Evolutionary conservation across 2,113 vertebrate species (phyloP).

Genomic region (Marmota flaviventris): DNA sequence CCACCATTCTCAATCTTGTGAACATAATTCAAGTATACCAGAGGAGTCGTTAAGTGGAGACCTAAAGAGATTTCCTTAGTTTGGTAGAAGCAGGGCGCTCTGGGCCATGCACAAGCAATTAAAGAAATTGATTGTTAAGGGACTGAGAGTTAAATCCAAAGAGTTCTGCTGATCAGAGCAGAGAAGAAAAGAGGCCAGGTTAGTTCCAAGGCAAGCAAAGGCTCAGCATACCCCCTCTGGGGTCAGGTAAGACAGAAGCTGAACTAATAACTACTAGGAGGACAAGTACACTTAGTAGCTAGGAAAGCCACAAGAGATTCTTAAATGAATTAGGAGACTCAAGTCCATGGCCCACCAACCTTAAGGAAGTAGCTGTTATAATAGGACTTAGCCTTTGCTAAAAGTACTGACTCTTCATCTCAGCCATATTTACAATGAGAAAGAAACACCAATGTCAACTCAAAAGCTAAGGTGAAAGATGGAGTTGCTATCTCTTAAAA

Average conservation of each 20-base stretch:
- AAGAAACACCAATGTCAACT: neutral
- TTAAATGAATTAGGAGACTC: neutral
- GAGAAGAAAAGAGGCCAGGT: neutral
- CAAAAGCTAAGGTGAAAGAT: constrained; percentile 22
- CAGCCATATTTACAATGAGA: neutral
- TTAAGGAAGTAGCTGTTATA: neutral
- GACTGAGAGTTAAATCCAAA: neutral
- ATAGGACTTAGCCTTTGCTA: neutral
- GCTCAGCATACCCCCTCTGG: neutral
- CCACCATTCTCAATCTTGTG: neutral
- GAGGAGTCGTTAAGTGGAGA: neutral
- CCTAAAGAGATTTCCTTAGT: neutral
- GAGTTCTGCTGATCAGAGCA: neutral
- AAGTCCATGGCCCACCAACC: neutral
- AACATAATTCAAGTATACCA: neutral
- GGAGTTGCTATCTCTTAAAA: neutral
- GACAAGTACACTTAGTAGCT: neutral
- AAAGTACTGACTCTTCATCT: neutral
- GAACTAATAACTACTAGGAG: neutral
- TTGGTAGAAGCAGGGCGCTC: neutral
- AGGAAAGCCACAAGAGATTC: neutral
- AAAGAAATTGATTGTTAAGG: neutral
- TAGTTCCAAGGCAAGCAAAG: neutral
- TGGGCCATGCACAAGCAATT: neutral
- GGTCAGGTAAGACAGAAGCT: neutral